Conservation (phyloP, 2,113 vertebrate genomes). For the Mugil cephalus region DNA sequence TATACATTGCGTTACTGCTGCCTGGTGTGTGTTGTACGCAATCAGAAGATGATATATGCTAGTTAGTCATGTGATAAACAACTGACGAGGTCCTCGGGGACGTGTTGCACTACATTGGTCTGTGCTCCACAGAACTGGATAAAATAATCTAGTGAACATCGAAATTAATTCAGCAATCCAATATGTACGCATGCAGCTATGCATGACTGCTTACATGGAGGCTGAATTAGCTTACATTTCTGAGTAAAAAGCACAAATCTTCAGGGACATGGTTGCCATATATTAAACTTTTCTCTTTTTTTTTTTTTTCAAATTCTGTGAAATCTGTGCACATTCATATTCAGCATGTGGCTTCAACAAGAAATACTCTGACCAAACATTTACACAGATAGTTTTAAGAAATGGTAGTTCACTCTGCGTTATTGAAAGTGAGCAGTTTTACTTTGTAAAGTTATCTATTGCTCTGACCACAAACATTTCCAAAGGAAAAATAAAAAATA, state of each 20-base stretch:
- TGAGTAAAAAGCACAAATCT: slow-evolving; percentile 53
- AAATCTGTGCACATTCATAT: slow-evolving; percentile 24
- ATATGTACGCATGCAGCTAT: slow-evolving; percentile 39
- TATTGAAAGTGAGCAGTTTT: background rate
- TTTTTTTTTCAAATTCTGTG: slow-evolving; percentile 15
- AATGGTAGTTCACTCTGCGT: background rate
- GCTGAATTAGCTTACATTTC: slow-evolving; percentile 56
- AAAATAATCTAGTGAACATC: slow-evolving; percentile 59
- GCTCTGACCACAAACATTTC: background rate
- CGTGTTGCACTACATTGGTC: slow-evolving; percentile 32
- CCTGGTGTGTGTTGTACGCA: slow-evolving; percentile 2
- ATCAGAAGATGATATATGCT: slow-evolving; percentile 6
- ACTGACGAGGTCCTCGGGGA: slow-evolving; percentile 47
- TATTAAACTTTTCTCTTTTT: slow-evolving; percentile 11
- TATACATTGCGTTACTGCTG: background rate
- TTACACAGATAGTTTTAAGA: slow-evolving; percentile 10
- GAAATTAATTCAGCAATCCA: slow-evolving; percentile 59
- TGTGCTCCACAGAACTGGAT: slow-evolving; percentile 61
- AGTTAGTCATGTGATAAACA: slow-evolving; percentile 65
- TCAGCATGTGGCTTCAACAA: background rate
- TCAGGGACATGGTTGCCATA: slow-evolving; percentile 40
- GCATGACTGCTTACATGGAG: slow-evolving; percentile 55
- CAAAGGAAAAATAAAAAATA: no score
- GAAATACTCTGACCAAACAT: slow-evolving; percentile 8
- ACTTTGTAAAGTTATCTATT: background rate